These are phyloP conservation scores for Mimachlamys varia DNA, from an alignment of 2,888 invertebrate species.

Conservation along the genomic window DNA sequence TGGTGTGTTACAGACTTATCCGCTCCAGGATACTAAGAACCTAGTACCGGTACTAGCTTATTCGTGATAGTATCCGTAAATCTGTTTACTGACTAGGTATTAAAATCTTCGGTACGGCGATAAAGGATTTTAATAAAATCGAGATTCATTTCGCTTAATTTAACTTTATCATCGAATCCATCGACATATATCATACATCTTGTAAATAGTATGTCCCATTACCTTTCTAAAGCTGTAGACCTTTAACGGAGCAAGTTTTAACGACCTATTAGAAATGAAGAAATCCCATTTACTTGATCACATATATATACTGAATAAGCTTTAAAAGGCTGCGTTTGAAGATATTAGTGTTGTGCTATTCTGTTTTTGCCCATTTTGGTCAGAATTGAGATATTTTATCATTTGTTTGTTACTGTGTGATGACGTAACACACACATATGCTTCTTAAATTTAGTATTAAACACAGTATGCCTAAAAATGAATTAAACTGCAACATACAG, in stretches of 20 bases:
- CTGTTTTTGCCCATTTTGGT: background rate
- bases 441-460: too few species aligned
- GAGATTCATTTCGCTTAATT: background rate
- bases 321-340: too few species aligned
- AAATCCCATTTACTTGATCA: too few species aligned
- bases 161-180: background rate
- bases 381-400: too few species aligned
- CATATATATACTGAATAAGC: too few species aligned
- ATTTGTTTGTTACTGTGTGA: too few species aligned
- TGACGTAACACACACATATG: too few species aligned
- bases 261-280: too few species aligned
- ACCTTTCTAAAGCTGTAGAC: background rate
- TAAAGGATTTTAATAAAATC: conserved; percentile 1
- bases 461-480: too few species aligned
- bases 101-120: background rate
- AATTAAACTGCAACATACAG: too few species aligned
- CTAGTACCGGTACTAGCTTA: background rate
- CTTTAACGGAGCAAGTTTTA: background rate
- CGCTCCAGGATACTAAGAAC: background rate
- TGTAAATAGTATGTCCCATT: background rate
- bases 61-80: background rate
- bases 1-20: too few species aligned
- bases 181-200: background rate
- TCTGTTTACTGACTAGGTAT: background rate
- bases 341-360: background rate